Conservation (phyloP, 2,797 vertebrate genomes). For the Heteromormyrus szaboi region DNA sequence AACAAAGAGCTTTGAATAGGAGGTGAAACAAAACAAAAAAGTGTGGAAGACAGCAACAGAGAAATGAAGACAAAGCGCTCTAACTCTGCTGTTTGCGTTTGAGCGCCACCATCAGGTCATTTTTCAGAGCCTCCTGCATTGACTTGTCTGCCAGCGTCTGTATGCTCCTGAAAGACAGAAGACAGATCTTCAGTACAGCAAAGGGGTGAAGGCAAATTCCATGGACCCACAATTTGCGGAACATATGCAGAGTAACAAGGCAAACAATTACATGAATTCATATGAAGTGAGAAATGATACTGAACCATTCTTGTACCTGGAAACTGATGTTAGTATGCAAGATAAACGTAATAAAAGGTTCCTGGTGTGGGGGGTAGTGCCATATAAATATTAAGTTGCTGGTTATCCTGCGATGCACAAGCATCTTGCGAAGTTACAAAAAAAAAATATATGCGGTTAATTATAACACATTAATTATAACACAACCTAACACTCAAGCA, state of each 20-base stretch:
- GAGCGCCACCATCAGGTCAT: conserved; percentile 86
- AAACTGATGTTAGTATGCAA: neutral
- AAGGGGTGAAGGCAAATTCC: neutral
- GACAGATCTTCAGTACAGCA: neutral
- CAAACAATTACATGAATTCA: neutral
- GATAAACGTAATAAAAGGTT: neutral
- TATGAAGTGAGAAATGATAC: neutral
- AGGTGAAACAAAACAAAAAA: neutral
- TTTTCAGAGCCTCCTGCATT: conserved; percentile 89
- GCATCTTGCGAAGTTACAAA: neutral
- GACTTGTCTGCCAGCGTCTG: conserved; percentile 87
- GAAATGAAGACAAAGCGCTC: conserved; percentile 33
- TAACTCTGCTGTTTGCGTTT: conserved; percentile 92
- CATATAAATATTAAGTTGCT: neutral
- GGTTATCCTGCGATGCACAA: neutral
- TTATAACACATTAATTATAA: neutral
- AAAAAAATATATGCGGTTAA: neutral
- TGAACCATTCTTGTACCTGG: neutral
- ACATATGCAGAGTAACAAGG: neutral
- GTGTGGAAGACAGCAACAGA: conserved; percentile 19
- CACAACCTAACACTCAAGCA: neutral
- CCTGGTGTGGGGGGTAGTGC: neutral
- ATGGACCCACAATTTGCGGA: neutral
- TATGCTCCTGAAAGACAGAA: conserved; percentile 72
- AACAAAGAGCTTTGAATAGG: conserved; percentile 23